Conservation (phyloP, 92 coral and sea anemone species). For the Chrysogorgia sp. region DNA sequence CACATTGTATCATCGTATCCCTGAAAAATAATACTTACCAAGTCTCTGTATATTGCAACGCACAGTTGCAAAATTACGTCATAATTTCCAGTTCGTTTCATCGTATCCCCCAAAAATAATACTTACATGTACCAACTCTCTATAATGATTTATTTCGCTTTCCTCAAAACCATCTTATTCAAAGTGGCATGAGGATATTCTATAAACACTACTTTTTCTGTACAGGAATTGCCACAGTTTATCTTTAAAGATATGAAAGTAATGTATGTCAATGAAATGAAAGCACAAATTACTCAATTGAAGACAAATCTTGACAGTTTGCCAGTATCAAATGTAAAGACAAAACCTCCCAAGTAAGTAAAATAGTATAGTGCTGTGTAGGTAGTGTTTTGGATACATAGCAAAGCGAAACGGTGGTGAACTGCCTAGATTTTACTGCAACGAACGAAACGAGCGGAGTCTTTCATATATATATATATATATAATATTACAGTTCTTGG, state of each 20-base stretch:
- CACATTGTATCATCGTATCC: too few species aligned
- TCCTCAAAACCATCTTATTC: background rate
- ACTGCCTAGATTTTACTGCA: too few species aligned
- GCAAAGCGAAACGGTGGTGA: background rate
- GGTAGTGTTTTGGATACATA: background rate
- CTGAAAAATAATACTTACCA: too few species aligned
- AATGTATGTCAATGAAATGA: constrained; percentile 87
- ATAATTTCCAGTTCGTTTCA: too few species aligned
- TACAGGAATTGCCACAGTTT: constrained; percentile 81
- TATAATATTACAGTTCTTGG: too few species aligned
- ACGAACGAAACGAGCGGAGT: background rate
- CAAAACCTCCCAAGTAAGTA: constrained; percentile 41
- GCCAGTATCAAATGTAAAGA: constrained; percentile 79
- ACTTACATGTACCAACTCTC: too few species aligned
- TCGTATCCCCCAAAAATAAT: too few species aligned
- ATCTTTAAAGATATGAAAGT: constrained; percentile 91
- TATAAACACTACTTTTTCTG: background rate
- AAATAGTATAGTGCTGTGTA: background rate
- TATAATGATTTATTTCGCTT: background rate
- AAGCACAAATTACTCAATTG: constrained; percentile 70
- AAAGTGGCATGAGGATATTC: background rate
- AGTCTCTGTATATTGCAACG: too few species aligned
- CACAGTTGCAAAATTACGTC: too few species aligned
- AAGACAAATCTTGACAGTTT: constrained; percentile 83
- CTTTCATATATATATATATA: too few species aligned